Base-by-base conservation (phyloP, 2,888 invertebrate genomes). In the Lasioglossum zephyrum region DNA sequence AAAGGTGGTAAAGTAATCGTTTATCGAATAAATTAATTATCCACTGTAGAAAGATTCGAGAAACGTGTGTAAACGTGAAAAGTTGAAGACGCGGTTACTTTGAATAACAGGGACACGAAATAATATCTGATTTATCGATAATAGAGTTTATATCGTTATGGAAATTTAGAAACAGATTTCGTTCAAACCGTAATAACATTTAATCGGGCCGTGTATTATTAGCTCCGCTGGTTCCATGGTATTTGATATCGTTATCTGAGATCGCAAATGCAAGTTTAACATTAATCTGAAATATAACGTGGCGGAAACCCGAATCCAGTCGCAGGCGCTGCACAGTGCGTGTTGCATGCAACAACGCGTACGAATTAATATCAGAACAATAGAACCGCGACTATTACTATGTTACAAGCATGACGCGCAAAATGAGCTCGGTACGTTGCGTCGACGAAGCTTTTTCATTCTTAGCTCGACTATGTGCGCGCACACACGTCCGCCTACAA, bases 331-430 rank as follows among this genome's bases (percentile, higher is more conserved):
- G 84, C 74, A 26, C 31, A 49, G 81, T 89, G 85, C 84, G 82
- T 91, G 89, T 77, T 85, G 86, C 87, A 84, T 85, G 85, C 88
- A 91, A 88, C 84, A 72, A 84, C 84, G 78, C 77, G 70, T 80
- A 81, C 83, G 76, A 91, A 91, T 91, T 91, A 91, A 91, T 91
- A 91, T 89, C 90, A 85, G 88, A 87, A 87, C 90, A 91, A 91
- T 91, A 85, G 88, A 87, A 86, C 90, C 91, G 76, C 86, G 77
- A 31, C 69, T 22, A 82, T 84, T 83, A 80, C 90, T 84, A 86
- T 87, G 87, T 90, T 91, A 89, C 91, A 87, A 72, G 81, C 86
- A 76, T 82, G 89, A 90, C 88, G 85, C 87, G 90, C 84, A 87
- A 91, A 89, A 91, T 90, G 87, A 91, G 87, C 78, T 77, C 76